Base-by-base conservation (phyloP, 2,797 vertebrate species). In the Galago senegalensis region DNA sequence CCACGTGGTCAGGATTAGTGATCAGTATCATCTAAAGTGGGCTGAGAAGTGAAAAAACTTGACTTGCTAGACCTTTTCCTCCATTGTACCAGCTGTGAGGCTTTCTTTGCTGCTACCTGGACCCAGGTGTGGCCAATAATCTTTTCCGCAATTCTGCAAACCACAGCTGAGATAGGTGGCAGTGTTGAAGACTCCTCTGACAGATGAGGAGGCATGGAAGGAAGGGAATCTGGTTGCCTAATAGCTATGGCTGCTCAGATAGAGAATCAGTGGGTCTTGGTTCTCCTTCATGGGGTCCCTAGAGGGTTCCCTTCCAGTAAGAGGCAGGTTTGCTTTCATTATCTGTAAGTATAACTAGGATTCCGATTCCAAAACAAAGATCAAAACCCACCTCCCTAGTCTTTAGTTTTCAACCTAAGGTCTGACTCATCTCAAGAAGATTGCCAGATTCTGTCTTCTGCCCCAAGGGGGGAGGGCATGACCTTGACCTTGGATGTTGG, bases 401-500 rank as follows among this genome's bases (percentile, higher is more conserved):
- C 20, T 29, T 94, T 80, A 37, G n/a, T 91, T 87, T 81, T 58
- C 82, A 2, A n/a, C 10, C 12, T 70, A 61, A 72, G 37, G 20
- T 65, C 60, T 91, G 49, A 17, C 34, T 94, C 14, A n/a, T 80
- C 5, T n/a, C 25, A 60, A 18, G 25, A 85, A 89, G 21, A 87
- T 0, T 86, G 61, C 3, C 7, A 58, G 40, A 3, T 3, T 60
- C 16, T 79, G 43, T 37, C 23, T 73, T 95, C 40, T 84, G 14
- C 49, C 46, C 31, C 34, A 49, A 75, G 27, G 17, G 49, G 49
- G 49, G 49, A 53, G 49, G 14, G 1, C 31, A 2, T 43, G 5
- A 8, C 2, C 20, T 80, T 37, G 5, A 7, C 69, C 12, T 9
- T 4, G 13, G n/a, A 7, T 29, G 17, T 8, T 4, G 0, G 1